Percentiles rank a stretch among this genome's conserved stretches.
phyloP scores from a whole-genome alignment of 2,888 invertebrate species.

The Epinotia bilunana region DNA sequence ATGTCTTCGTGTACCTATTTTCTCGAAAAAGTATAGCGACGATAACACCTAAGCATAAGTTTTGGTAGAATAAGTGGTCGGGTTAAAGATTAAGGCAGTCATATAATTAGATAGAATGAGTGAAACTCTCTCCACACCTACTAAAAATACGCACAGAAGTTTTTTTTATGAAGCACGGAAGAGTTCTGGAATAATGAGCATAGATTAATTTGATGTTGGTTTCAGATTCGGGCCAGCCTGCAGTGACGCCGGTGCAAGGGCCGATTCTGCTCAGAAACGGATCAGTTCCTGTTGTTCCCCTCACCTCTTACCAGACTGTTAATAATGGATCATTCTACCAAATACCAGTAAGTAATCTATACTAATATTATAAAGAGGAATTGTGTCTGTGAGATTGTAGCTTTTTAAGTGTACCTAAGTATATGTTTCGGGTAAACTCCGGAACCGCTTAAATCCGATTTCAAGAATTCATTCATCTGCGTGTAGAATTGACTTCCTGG shows the following conservation, averaged over 20 bases:
- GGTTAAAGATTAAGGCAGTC: too few species aligned
- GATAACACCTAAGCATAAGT: too few species aligned
- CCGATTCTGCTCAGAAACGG: constrained; percentile 95
- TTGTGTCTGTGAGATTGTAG: too few species aligned
- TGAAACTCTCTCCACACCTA: not conserved
- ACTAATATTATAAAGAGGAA: too few species aligned
- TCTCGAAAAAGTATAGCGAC: too few species aligned
- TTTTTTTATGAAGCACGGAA: not conserved
- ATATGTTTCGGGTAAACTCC: too few species aligned
- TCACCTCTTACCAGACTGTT: constrained; percentile 92
- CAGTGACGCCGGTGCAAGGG: constrained; percentile 93
- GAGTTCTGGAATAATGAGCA: not conserved
- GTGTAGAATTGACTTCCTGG: too few species aligned
- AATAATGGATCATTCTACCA: constrained; percentile 95
- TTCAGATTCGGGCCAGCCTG: constrained; percentile 79
- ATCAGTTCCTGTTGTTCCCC: constrained; percentile 93
- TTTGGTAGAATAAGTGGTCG: too few species aligned
- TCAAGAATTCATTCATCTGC: too few species aligned
- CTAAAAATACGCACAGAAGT: not conserved
- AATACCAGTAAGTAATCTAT: constrained; percentile 91
- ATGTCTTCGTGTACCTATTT: too few species aligned
- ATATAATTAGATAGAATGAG: not conserved
- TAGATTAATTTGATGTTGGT: not conserved
- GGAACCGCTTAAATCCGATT: too few species aligned
- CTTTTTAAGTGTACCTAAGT: too few species aligned